A percentile compares a stretch with the other conserved stretches of the same genome.
Evolutionary conservation across 1,140 invertebrate genomes (phyloP).

Genomic region (Hyphantria cunea): DNA sequence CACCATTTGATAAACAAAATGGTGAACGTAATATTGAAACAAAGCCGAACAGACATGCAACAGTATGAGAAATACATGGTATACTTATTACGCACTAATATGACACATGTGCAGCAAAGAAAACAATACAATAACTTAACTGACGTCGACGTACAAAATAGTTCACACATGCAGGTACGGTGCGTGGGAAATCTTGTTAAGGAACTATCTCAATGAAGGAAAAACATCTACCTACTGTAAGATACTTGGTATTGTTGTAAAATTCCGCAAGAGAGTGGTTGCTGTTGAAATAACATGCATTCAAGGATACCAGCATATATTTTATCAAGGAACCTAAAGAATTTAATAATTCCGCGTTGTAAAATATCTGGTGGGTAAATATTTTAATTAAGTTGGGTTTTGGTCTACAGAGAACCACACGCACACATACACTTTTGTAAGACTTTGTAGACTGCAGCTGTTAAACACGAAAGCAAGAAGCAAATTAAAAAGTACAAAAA

Average conservation of each 20-base stretch:
- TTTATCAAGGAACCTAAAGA: background rate
- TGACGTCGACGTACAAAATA: constrained; percentile 60
- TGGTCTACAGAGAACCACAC: too few species aligned
- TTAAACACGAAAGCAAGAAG: too few species aligned
- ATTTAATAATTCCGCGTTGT: background rate
- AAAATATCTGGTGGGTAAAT: too few species aligned
- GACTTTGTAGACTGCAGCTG: too few species aligned
- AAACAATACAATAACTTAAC: constrained; percentile 36
- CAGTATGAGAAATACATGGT: too few species aligned
- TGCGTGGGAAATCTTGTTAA: constrained; percentile 50
- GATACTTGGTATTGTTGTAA: constrained; percentile 5
- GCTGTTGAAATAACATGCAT: constrained; percentile 19
- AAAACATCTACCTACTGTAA: constrained; percentile 7
- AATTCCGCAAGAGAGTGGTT: constrained; percentile 10
- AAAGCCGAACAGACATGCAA: constrained; percentile 38
- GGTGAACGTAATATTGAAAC: background rate
- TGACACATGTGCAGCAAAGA: constrained; percentile 30
- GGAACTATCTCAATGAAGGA: constrained; percentile 16
- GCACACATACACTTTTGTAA: too few species aligned
- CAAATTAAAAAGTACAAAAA: too few species aligned
- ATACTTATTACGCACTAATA: too few species aligned
- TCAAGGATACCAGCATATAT: constrained; percentile 17
- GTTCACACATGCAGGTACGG: constrained; percentile 60
- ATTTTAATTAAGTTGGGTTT: too few species aligned
- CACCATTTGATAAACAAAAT: constrained; percentile 6